A percentile compares a stretch with the other conserved stretches of the same genome.
phyloP scores from a whole-genome alignment of 2,888 invertebrate genomes.

The Orthosia incerta region DNA sequence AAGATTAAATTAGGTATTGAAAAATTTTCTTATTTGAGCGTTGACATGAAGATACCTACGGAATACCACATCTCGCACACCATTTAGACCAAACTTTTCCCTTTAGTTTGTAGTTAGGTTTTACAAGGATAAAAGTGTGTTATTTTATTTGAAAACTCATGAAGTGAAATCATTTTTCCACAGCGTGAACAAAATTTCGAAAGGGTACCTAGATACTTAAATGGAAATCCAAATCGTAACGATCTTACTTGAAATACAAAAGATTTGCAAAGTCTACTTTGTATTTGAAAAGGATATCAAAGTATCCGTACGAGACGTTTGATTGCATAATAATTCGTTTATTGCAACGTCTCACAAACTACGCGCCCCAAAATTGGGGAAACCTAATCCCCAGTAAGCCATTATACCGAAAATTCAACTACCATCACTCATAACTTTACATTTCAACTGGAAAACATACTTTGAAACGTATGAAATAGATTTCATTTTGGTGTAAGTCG shows the following conservation, averaged over 20 bases:
- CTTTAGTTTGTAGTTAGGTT: neutral
- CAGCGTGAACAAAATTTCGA: neutral
- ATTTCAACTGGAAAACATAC: constrained; percentile 70
- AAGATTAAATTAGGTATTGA: neutral
- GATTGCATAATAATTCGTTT: constrained; percentile 89
- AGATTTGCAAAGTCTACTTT: constrained; percentile 21
- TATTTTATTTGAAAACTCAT: neutral
- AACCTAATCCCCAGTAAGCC: constrained; percentile 89
- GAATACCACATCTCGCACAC: neutral
- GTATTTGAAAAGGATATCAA: constrained; percentile 55
- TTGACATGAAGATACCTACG: neutral
- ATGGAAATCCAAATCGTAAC: neutral
- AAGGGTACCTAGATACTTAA: neutral
- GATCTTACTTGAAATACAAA: constrained; percentile 20
- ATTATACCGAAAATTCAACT: constrained; percentile 87
- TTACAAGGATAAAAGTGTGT: neutral
- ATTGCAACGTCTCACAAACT: constrained; percentile 84
- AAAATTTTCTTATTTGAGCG: neutral
- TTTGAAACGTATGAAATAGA: constrained; percentile 76
- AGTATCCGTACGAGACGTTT: constrained; percentile 72
- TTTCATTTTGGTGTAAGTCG: constrained; percentile 75
- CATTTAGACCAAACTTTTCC: neutral
- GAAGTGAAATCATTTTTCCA: neutral
- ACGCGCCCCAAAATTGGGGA: constrained; percentile 82
- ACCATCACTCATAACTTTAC: constrained; percentile 80